Percentiles rank a stretch among this genome's conserved stretches.
Evolutionary conservation across 2,888 invertebrate genomes (phyloP).

Genomic region (Baronia brevicornis): DNA sequence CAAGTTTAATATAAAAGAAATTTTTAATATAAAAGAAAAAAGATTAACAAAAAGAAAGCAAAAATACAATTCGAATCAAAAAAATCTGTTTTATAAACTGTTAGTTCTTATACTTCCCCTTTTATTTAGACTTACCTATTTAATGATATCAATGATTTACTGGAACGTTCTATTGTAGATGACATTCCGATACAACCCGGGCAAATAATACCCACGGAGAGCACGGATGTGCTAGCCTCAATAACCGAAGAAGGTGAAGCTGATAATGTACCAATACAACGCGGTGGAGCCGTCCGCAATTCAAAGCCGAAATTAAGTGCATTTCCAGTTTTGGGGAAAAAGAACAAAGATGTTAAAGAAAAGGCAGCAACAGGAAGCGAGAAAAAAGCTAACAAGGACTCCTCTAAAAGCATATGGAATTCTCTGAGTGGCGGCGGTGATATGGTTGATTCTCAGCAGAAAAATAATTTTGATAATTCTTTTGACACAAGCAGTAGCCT

Average conservation of each 20-base stretch:
- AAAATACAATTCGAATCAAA: too few relatives aligned
- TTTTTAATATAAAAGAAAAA: too few relatives aligned
- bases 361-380: slow-evolving; percentile 48
- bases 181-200: slow-evolving; percentile 91
- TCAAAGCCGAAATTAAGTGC: slow-evolving; percentile 78
- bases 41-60: too few relatives aligned
- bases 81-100: too few relatives aligned
- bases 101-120: too few relatives aligned
- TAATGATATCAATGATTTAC: too few relatives aligned
- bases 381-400: slow-evolving; percentile 66
- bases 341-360: slow-evolving; percentile 72
- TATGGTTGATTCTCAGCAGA: slow-evolving; percentile 63
- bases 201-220: slow-evolving; percentile 76
- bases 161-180: too few relatives aligned
- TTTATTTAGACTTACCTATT: too few relatives aligned
- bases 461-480: slow-evolving; percentile 49
- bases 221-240: slow-evolving; percentile 76
- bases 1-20: too few relatives aligned
- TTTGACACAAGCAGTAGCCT: slow-evolving; percentile 57
- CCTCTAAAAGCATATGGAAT: slow-evolving; percentile 64
- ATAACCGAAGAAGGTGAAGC: slow-evolving; percentile 82
- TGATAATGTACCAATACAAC: slow-evolving; percentile 64
- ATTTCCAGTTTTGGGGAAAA: slow-evolving; percentile 80
- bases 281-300: slow-evolving; percentile 64
- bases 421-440: slow-evolving; percentile 61